These are phyloP conservation scores for Tenrec ecaudatus DNA, from an alignment of 2,113 vertebrate species.

Conservation along the genomic window DNA sequence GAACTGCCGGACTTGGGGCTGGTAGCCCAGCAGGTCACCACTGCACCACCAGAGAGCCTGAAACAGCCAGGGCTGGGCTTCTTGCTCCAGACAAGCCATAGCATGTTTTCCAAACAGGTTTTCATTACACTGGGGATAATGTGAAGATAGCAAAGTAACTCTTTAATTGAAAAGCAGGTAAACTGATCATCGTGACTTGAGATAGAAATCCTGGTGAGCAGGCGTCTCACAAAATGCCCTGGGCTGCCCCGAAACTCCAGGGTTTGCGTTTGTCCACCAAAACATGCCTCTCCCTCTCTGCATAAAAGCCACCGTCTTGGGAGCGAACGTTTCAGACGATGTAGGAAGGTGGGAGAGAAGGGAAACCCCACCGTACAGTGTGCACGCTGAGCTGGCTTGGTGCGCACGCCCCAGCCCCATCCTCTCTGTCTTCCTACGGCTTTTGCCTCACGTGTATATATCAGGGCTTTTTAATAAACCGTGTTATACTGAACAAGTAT, in stretches of 20 bases:
- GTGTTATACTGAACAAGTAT: not conserved
- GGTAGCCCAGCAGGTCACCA: too few species aligned
- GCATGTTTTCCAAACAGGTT: conserved; percentile 2
- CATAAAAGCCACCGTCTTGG: not conserved
- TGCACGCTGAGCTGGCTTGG: rapidly evolving
- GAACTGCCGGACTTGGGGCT: too few species aligned
- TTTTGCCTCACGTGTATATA: not conserved
- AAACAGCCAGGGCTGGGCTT: not conserved
- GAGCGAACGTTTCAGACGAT: not conserved
- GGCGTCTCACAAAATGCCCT: conserved; percentile 42
- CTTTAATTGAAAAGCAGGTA: conserved; percentile 10
- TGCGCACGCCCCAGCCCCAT: rapidly evolving
- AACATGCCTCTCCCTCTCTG: conserved; percentile 17
- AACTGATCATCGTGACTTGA: conserved; percentile 15
- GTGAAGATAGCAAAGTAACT: conserved; percentile 28
- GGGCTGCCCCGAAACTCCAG: not conserved
- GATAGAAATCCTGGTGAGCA: not conserved
- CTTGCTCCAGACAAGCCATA: not conserved
- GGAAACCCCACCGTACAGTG: not conserved
- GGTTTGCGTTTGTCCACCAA: not conserved
- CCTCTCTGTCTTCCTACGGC: not conserved
- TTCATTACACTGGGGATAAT: not conserved
- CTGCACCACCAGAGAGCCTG: not conserved
- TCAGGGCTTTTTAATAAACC: not conserved
- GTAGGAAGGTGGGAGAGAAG: not conserved